A percentile compares a stretch with the other conserved stretches of the same genome.
Conservation (phyloP, 2,888 invertebrate genomes). For the Acanthosoma haemorrhoidale region DNA sequence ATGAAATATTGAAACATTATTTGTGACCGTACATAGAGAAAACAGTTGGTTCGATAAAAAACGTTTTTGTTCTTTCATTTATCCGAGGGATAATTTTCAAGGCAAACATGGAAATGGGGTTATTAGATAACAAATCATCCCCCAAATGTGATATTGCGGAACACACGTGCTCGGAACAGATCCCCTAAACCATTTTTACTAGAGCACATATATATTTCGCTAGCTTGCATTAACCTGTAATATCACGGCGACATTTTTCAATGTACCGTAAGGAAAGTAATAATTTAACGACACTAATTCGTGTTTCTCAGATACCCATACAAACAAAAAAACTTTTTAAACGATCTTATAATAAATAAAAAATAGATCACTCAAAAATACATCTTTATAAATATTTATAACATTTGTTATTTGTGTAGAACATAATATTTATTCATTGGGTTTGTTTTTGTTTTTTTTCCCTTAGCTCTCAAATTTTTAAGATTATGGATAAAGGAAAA, state of each 20-base stretch:
- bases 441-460: too few relatives aligned
- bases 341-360: too few relatives aligned
- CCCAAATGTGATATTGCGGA: conserved; percentile 3
- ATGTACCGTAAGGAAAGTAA: not conserved
- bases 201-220: conserved; percentile 4
- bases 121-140: conserved; percentile 12
- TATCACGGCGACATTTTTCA: not conserved
- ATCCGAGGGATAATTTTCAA: not conserved
- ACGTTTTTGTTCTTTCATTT: conserved; percentile 10
- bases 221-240: not conserved
- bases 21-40: not conserved
- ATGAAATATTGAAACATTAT: not conserved
- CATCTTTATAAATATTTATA: too few relatives aligned
- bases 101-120: conserved; percentile 10
- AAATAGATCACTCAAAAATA: too few relatives aligned
- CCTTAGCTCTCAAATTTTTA: too few relatives aligned
- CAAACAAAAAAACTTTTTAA: too few relatives aligned
- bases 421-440: too few relatives aligned
- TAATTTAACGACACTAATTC: too few relatives aligned
- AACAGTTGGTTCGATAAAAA: not conserved
- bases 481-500: too few relatives aligned
- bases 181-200: not conserved
- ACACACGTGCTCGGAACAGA: not conserved
- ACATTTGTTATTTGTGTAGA: too few relatives aligned
- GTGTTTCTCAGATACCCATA: too few relatives aligned